Evolutionary conservation across 2,797 vertebrate species (phyloP).

Genomic region (Epinephelus coioides): DNA sequence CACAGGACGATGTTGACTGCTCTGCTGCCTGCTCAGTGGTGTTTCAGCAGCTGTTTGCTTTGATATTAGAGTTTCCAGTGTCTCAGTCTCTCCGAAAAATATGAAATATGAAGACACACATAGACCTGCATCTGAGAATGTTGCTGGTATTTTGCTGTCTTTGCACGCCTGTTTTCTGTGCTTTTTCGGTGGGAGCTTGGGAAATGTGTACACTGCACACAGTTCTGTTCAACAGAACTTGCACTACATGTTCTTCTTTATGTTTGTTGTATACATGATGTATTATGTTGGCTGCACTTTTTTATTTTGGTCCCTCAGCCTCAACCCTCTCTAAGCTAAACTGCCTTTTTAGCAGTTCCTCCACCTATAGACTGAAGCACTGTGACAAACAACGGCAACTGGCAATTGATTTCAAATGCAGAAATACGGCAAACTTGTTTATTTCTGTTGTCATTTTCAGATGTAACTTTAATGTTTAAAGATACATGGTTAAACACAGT

Average conservation of each 20-base stretch:
- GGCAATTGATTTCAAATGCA: too few relatives aligned
- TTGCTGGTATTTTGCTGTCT: constrained; percentile 32
- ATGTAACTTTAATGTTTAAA: too few relatives aligned
- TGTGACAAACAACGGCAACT: too few relatives aligned
- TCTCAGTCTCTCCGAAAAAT: constrained; percentile 36
- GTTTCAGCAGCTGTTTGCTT: constrained; percentile 23
- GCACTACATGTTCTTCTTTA: constrained; percentile 7
- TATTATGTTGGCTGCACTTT: constrained; percentile 3
- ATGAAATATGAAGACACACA: constrained; percentile 7
- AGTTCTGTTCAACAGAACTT: constrained; percentile 6
- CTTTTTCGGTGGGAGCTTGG: constrained; percentile 6
- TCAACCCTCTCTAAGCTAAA: background rate
- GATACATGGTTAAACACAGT: too few relatives aligned
- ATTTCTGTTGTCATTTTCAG: too few relatives aligned
- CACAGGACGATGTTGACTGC: constrained; percentile 43
- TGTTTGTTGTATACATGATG: background rate
- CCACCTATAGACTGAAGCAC: background rate
- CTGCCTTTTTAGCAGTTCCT: constrained; percentile 11
- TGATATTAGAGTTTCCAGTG: constrained; percentile 7
- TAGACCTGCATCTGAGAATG: constrained; percentile 39
- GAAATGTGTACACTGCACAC: constrained; percentile 4
- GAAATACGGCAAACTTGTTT: too few relatives aligned
- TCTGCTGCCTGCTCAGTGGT: constrained; percentile 54
- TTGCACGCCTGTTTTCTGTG: constrained; percentile 53
- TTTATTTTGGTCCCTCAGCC: background rate